A percentile compares a stretch with the other conserved stretches of the same genome.
Conservation (phyloP, 2,113 vertebrate genomes). For the Mugil cephalus region DNA sequence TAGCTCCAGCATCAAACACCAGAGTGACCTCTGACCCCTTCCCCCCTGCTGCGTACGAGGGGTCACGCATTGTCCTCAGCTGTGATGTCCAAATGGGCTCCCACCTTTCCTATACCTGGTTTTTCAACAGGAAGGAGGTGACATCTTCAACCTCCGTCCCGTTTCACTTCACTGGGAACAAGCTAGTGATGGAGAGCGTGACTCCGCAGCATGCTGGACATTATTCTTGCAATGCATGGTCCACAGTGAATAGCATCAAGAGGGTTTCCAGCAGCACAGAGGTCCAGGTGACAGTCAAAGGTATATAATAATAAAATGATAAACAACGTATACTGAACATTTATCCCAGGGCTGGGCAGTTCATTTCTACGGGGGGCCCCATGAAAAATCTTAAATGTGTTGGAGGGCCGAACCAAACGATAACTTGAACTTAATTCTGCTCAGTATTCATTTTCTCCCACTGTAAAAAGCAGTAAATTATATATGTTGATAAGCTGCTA, state of each 20-base stretch:
- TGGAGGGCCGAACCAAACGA: too few relatives aligned
- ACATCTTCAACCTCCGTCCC: background rate
- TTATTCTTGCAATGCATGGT: slow-evolving; percentile 67
- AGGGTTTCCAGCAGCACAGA: slow-evolving; percentile 68
- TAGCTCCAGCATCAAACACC: slow-evolving; percentile 73
- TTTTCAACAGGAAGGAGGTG: slow-evolving; percentile 71
- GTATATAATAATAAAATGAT: slow-evolving; percentile 53
- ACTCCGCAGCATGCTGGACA: slow-evolving; percentile 62
- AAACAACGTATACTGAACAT: background rate
- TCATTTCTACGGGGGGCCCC: too few relatives aligned
- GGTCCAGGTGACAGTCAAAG: slow-evolving; percentile 78
- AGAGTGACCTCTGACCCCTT: slow-evolving; percentile 68
- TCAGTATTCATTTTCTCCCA: too few relatives aligned
- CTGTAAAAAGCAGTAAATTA: too few relatives aligned
- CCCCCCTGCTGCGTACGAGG: slow-evolving; percentile 73
- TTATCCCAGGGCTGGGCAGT: too few relatives aligned
- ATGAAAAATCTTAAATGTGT: too few relatives aligned
- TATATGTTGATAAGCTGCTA: too few relatives aligned
- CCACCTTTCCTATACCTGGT: slow-evolving; percentile 81
- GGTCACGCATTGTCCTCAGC: slow-evolving; percentile 65
- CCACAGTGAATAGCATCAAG: slow-evolving; percentile 32
- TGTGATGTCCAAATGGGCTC: slow-evolving; percentile 73
- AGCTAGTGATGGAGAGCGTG: slow-evolving; percentile 64
- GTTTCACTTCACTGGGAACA: slow-evolving; percentile 51
- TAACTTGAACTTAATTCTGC: too few relatives aligned